These are phyloP conservation scores for Drosophila lacteicornis DNA, from an alignment of 1,140 invertebrate species.

Conservation along the genomic window DNA sequence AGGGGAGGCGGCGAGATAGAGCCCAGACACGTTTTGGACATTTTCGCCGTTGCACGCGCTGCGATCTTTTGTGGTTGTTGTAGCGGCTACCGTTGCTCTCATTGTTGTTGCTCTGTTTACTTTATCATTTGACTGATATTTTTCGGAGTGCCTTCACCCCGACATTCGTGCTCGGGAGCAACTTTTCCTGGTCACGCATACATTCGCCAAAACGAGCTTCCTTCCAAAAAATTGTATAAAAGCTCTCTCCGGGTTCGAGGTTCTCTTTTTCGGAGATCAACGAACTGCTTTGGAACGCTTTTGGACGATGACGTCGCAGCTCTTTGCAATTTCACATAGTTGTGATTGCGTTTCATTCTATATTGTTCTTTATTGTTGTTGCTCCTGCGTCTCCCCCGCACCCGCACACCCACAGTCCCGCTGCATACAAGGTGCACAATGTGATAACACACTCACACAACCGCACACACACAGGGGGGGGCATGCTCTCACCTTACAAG, in stretches of 20 bases:
- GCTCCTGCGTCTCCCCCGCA: slow-evolving; percentile 12
- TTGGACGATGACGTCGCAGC: slow-evolving; percentile 72
- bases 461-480: no score
- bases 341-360: slow-evolving; percentile 58
- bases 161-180: slow-evolving; percentile 55
- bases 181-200: slow-evolving; percentile 70
- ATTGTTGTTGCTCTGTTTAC: slow-evolving; percentile 55
- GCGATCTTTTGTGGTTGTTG: slow-evolving; percentile 41
- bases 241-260: slow-evolving; percentile 48
- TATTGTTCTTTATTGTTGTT: slow-evolving; percentile 42
- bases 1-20: slow-evolving; percentile 26
- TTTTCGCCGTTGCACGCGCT: slow-evolving; percentile 69
- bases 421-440: slow-evolving; percentile 63
- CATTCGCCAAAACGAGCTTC: slow-evolving; percentile 39
- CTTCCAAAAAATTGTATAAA: slow-evolving; percentile 53
- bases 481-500: slow-evolving; percentile 41
- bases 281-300: slow-evolving; percentile 73
- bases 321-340: slow-evolving; percentile 70
- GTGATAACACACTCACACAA: slow-evolving; percentile 59
- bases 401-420: slow-evolving; percentile 2
- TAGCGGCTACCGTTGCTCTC: slow-evolving; percentile 34
- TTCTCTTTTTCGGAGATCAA: slow-evolving; percentile 61
- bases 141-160: slow-evolving; percentile 79
- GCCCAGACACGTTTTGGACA: slow-evolving; percentile 68
- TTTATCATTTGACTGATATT: slow-evolving; percentile 82